Percentiles rank a stretch among this genome's conserved stretches.
These are phyloP conservation scores for Thalassaphorura encarpata DNA, from an alignment of 1,140 invertebrate genomes.

Conservation along the genomic window DNA sequence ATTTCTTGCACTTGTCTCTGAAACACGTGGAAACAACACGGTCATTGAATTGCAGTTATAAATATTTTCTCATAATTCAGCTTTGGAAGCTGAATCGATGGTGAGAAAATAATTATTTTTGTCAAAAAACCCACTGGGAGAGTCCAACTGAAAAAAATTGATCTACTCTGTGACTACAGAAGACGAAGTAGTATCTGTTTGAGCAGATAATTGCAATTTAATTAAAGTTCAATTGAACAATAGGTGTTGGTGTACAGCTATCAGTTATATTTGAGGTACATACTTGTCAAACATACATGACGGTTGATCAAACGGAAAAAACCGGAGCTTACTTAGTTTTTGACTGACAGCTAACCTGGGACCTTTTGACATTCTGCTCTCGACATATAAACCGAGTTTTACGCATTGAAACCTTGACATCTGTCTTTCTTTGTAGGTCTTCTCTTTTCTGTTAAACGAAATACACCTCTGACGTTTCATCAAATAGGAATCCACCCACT, in stretches of 20 bases:
- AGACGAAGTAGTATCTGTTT: background rate
- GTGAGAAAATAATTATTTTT: background rate
- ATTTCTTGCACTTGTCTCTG: too few species aligned
- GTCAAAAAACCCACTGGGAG: background rate
- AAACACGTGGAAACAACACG: too few species aligned
- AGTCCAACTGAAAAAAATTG: background rate
- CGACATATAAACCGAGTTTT: background rate
- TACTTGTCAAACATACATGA: constrained; percentile 33
- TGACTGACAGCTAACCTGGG: constrained; percentile 32
- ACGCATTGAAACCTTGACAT: constrained; percentile 14
- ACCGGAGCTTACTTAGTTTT: constrained; percentile 27
- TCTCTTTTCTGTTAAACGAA: too few species aligned
- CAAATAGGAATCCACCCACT: too few species aligned
- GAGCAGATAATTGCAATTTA: background rate
- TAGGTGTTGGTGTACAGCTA: background rate
- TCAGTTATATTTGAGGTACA: constrained; percentile 15
- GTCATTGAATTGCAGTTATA: too few species aligned
- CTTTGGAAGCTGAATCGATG: background rate
- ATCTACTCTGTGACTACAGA: background rate
- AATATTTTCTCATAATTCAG: background rate
- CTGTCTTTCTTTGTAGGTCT: too few species aligned
- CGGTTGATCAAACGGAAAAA: constrained; percentile 34
- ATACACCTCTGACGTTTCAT: too few species aligned
- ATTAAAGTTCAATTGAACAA: background rate
- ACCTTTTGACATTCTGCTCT: constrained; percentile 27